A percentile compares a stretch with the other conserved stretches of the same genome.
phyloP scores from a whole-genome alignment of 1,140 invertebrate species.

The Ctenoplectra terminalis region DNA sequence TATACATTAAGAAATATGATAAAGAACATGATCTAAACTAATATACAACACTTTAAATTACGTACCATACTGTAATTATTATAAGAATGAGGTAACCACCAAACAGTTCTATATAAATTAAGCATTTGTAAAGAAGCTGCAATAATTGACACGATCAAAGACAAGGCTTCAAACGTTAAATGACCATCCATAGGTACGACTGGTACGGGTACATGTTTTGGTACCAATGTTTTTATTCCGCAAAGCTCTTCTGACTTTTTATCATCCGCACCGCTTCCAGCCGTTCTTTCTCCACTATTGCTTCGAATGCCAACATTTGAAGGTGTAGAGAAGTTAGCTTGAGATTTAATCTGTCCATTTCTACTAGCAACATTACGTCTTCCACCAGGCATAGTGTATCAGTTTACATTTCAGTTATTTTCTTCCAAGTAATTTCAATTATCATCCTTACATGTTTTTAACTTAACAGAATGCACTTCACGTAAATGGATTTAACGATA shows the following conservation, averaged over 20 bases:
- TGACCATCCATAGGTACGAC: constrained; percentile 92
- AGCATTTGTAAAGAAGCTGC: constrained; percentile 93
- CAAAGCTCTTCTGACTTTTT: constrained; percentile 72
- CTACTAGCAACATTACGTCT: constrained; percentile 75
- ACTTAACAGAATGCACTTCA: not conserved
- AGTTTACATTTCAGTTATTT: constrained; percentile 28
- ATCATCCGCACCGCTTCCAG: constrained; percentile 67
- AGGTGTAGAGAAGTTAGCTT: constrained; percentile 53
- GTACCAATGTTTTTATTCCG: constrained; percentile 76
- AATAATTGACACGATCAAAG: constrained; percentile 91
- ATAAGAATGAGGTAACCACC: constrained; percentile 97
- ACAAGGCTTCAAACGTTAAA: constrained; percentile 92
- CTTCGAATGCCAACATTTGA: constrained; percentile 47
- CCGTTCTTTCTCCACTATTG: constrained; percentile 56
- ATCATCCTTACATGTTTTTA: not conserved
- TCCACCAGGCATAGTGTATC: constrained; percentile 75
- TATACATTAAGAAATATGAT: too few relatives aligned
- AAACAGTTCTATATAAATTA: constrained; percentile 97
- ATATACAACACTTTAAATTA: constrained; percentile 68
- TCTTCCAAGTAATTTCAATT: not conserved
- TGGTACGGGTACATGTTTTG: constrained; percentile 94
- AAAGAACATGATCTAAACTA: constrained; percentile 27
- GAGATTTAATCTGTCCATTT: constrained; percentile 66
- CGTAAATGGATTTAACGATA: not conserved
- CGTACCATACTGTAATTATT: constrained; percentile 94